Evolutionary conservation across 2,888 invertebrate species (phyloP).

Genomic region (Thymelicus sylvestris): DNA sequence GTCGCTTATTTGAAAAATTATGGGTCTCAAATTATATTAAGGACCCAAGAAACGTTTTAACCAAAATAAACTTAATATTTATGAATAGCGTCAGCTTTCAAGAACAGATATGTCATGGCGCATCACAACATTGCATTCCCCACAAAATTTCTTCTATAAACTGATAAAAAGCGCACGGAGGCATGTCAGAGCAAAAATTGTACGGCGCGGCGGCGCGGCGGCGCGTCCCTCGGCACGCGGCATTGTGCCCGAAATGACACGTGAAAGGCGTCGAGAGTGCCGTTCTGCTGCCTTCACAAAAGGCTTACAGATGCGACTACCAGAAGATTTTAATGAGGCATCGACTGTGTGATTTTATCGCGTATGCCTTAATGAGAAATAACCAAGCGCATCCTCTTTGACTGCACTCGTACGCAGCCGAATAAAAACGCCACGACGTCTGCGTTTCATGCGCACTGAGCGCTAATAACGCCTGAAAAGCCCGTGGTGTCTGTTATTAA

Average conservation of each 20-base stretch:
- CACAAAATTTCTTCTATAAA: constrained; percentile 66
- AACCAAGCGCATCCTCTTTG: constrained; percentile 83
- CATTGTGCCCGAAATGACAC: constrained; percentile 83
- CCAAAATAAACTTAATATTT: too few relatives aligned
- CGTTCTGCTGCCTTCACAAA: constrained; percentile 77
- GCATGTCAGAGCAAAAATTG: constrained; percentile 72
- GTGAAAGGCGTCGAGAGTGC: constrained; percentile 81
- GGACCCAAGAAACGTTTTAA: too few relatives aligned
- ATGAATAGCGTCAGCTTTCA: neutral
- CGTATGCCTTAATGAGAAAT: constrained; percentile 83
- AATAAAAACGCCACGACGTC: constrained; percentile 66
- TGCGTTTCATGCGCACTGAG: constrained; percentile 40
- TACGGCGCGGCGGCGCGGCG: constrained; percentile 60
- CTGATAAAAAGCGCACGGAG: constrained; percentile 69
- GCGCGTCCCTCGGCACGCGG: constrained; percentile 62
- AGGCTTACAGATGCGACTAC: constrained; percentile 83
- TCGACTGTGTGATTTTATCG: constrained; percentile 84
- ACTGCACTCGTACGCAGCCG: constrained; percentile 65
- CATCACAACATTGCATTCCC: constrained; percentile 46
- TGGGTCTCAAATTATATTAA: too few relatives aligned
- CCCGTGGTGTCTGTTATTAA: constrained; percentile 46
- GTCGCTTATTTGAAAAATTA: too few relatives aligned
- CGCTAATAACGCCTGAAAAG: constrained; percentile 43
- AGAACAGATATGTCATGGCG: constrained; percentile 3
- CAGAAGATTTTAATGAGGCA: constrained; percentile 85